These are phyloP conservation scores for Phanerotoma sp. DNA, from an alignment of 2,888 invertebrate species.

Conservation along the genomic window DNA sequence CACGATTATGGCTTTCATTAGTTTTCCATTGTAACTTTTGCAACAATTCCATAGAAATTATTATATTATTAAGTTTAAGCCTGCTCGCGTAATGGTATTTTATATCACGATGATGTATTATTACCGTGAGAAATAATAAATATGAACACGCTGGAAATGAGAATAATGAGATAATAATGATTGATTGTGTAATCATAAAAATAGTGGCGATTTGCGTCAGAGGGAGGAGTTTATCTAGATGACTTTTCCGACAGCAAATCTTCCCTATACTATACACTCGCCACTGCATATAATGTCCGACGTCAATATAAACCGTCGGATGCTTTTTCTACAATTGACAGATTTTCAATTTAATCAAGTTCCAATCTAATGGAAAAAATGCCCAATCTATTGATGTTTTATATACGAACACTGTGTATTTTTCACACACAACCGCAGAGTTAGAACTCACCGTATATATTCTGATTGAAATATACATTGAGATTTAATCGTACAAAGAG, in stretches of 20 bases:
- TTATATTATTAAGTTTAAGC: too few species aligned
- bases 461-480: slow-evolving; percentile 52
- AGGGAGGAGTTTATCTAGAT: slow-evolving; percentile 45
- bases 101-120: too few species aligned
- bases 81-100: too few species aligned
- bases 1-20: too few species aligned
- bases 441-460: slow-evolving; percentile 17
- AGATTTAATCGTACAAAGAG: slow-evolving; percentile 52
- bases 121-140: too few species aligned
- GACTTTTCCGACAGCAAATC: slow-evolving; percentile 50
- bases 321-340: slow-evolving; percentile 56
- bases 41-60: too few species aligned
- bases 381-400: slow-evolving; percentile 52
- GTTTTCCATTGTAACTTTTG: too few species aligned
- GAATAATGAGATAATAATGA: slow-evolving; percentile 21
- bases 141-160: neutral
- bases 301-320: slow-evolving; percentile 56
- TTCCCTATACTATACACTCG: slow-evolving; percentile 29
- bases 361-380: slow-evolving; percentile 57
- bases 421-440: neutral
- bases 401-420: neutral
- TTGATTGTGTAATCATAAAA: slow-evolving; percentile 3
- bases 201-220: slow-evolving; percentile 14
- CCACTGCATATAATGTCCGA: slow-evolving; percentile 50
- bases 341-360: slow-evolving; percentile 58